Base-by-base conservation (phyloP, 2,113 vertebrate species). In the Cynoglossus semilaevis region DNA sequence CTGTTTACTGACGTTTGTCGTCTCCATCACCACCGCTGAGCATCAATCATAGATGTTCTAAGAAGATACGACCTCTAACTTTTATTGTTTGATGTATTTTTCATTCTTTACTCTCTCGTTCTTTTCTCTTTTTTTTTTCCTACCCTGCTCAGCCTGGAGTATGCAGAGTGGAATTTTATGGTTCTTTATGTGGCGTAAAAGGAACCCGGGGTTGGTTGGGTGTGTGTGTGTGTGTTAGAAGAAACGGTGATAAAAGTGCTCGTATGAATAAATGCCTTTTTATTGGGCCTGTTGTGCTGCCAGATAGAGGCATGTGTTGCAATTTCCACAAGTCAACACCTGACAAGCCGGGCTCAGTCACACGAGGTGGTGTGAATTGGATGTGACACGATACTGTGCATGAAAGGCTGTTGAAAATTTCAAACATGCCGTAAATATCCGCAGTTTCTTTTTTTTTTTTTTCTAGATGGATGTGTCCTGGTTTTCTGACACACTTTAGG, bases 11-110 rank as follows among this genome's bases (percentile, higher is more conserved):
- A 91, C 88, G 90, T 82, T 71, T 94, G 95, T 92, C 90, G 76
- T 94, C 93, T 95, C 91, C 94, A 92, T 95, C 93, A 92, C 91
- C 86, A 87, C 91, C 91, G 91, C 91, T 88, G 89, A 91, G 91
- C 92, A 88, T 90, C 92, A 91, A 92, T 93, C 90, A 91, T 88
- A 88, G 92, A 92, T 88, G 91, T 90, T 93, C 91, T 92, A 92
- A 93, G 92, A 87, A 91, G 92, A 93, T 91, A 89, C 85, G 80
- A 82, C 66, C 84, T 86, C 92, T 91, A 93, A 94, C 92, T 94
- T 94, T 91, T 51, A 91, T 93, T 92, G 87, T 93, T 91, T 92
- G 92, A 84, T 83, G 81, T 64, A 50, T 18, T 47, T 64, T 51
- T 37, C 14, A 10, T 76, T 67, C 56, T 53, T 67, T 70, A 34